Evolutionary conservation across 2,888 invertebrate species (phyloP).

Genomic region (Callinectes sapidus): DNA sequence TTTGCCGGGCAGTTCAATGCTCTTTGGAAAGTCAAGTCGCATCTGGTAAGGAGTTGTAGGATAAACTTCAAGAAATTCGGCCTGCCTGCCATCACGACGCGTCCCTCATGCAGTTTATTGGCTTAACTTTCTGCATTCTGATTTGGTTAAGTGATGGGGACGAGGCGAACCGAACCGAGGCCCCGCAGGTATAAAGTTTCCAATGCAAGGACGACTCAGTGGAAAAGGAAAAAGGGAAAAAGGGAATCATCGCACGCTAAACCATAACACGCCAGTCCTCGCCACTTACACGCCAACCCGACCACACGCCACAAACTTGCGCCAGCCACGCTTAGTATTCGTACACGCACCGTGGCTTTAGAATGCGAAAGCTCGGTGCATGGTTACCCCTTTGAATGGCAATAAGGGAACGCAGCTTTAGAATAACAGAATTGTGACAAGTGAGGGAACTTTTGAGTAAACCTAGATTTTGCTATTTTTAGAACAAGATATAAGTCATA

Average conservation of each 20-base stretch:
- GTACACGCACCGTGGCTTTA: background rate
- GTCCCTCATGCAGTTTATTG: constrained; percentile 16
- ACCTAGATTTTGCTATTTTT: no score
- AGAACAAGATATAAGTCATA: background rate
- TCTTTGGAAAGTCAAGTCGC: background rate
- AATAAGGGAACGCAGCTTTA: no score
- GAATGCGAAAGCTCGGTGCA: no score
- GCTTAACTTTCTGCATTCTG: constrained; percentile 13
- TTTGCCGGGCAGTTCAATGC: background rate
- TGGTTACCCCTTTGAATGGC: no score
- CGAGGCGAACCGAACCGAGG: background rate
- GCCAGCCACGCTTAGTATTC: background rate
- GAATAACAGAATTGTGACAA: no score
- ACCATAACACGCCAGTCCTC: background rate
- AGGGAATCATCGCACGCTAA: background rate
- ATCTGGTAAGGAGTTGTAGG: constrained; percentile 5
- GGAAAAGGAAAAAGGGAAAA: background rate
- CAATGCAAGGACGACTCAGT: background rate
- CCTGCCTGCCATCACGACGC: constrained; percentile 8
- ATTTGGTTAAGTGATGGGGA: constrained; percentile 17
- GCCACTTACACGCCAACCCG: background rate
- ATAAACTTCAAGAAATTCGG: background rate
- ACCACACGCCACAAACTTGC: background rate
- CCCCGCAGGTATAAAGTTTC: background rate
- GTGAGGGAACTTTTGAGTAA: no score